phyloP scores from a whole-genome alignment of 2,888 invertebrate genomes.

The Tipula vernalis region DNA sequence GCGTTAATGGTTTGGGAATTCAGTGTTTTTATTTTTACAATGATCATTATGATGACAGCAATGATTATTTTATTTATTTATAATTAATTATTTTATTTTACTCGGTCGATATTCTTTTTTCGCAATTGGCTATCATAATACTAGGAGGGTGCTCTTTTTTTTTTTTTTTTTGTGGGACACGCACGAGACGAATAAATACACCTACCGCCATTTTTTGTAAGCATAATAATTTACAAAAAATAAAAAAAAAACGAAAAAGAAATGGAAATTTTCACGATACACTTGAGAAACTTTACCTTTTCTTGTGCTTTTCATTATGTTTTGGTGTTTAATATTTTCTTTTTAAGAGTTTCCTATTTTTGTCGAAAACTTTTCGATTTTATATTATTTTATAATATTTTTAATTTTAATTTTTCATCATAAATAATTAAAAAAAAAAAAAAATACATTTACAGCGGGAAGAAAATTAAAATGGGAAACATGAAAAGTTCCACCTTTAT shows the following conservation, averaged over 20 bases:
- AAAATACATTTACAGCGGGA: background rate
- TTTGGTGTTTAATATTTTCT: background rate
- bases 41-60: background rate
- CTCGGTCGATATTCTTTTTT: background rate
- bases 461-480: background rate
- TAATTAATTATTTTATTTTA: background rate
- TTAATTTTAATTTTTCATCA: background rate
- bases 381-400: background rate
- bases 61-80: slow-evolving; percentile 4
- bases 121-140: background rate
- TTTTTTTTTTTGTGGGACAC: background rate
- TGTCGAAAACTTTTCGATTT: background rate
- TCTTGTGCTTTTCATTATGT: background rate
- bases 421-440: background rate
- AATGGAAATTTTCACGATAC: background rate
- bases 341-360: background rate
- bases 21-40: background rate
- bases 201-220: background rate
- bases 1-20: background rate
- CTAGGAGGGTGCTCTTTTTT: background rate
- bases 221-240: background rate
- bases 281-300: background rate
- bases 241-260: background rate
- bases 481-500: background rate
- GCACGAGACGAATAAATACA: background rate